Evolutionary conservation across 2,797 vertebrate species (phyloP), one percentile per base, ranked within the genome.

Genomic region (Muscicapa comitata): DNA sequence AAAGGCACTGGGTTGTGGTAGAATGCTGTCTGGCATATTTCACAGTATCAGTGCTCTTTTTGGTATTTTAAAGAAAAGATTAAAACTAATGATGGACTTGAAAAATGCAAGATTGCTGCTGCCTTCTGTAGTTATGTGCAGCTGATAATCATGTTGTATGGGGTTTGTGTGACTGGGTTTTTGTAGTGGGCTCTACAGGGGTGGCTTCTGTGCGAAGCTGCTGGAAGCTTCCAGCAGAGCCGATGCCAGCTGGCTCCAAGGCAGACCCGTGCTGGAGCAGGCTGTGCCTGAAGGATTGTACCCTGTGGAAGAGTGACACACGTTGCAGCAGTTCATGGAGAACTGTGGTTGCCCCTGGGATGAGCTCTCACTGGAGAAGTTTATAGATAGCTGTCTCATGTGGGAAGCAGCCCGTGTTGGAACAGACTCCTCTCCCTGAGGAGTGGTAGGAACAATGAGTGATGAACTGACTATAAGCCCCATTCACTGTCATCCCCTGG

Each of bases 11-110:
- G 26, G 29, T 87, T 97, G 74, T 95, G 89, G 73, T 93, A 75
- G 83, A 58, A 58, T 96, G 62, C 53, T 79, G 51, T 83, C 73
- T 94, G 83, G 51, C 37, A 26, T 94, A 88, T 97, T 97, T 97
- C 86, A 95, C 88, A 95, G 76, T 87, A 91, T 79, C 92, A 88
- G 66, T 61, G 38, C 75, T 94, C 53, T 65, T 96, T 91, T 65
- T 77, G 67, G 21, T 86, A 31, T 76, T 81, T 43, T 70, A 73
- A 95, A 94, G 66, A 80, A 79, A 96, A 90, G 90, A 61, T 40
- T 77, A 42, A 90, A 63, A 13, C 25, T 62, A 76, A 10, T 43
- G 5, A 77, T 58, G 93, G 37, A 55, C 84, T 93, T 86, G 31
- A 72, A 91, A 95, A 91, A 82, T 59, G 53, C 7, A 61, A 54